Base-by-base conservation (phyloP, 2,113 vertebrate genomes). In the Leptobrachium leishanense region DNA sequence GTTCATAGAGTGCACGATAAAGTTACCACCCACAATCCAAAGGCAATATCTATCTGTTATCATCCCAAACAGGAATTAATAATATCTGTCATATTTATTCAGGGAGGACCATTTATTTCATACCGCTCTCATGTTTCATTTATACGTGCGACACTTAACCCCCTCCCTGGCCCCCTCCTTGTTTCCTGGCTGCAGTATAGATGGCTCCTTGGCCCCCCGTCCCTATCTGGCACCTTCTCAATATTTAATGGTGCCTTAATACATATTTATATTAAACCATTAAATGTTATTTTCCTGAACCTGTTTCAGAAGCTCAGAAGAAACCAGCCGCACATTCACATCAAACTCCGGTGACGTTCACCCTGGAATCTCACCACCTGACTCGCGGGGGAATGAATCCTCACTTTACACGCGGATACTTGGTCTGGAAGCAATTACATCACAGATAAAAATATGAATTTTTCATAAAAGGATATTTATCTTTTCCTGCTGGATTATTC, bases 201-300 rank as follows among this genome's bases (percentile, higher is more conserved):
- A 79, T 57, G 64, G 62, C 70, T 73, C 73, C 64, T 66, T 79
- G 77, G 65, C 77, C 43, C 62, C 20, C 69, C 54, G 67, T 79
- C 66, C 66, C 70, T 72, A 73, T 79, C 72, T 72, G 72, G 73
- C 73, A 72, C 69, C 70, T 66, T 55, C 50, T 79, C 70, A 79
- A 79, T 79, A 66, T 79, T 79, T 79, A 79, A 79, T 79, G 41
- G 63, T 5, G n/a, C 3, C 40, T 70, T 79, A 73, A 79, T 79
- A 72, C 62, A 79, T 79, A 79, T 79, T 79, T 79, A 79, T 79
- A 67, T 6, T 3, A 62, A 66, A 72, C 55, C 77, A 31, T 76
- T 68, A 76, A 12, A 12, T 72, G 64, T 79, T 72, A 79, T 79
- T 72, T 78, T 43, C 43, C 4, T 53, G 53, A 53, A 72, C 6